Percentiles rank a stretch among this genome's conserved stretches.
Conservation (phyloP, 2,113 vertebrate species). For the Polypterus senegalus region DNA sequence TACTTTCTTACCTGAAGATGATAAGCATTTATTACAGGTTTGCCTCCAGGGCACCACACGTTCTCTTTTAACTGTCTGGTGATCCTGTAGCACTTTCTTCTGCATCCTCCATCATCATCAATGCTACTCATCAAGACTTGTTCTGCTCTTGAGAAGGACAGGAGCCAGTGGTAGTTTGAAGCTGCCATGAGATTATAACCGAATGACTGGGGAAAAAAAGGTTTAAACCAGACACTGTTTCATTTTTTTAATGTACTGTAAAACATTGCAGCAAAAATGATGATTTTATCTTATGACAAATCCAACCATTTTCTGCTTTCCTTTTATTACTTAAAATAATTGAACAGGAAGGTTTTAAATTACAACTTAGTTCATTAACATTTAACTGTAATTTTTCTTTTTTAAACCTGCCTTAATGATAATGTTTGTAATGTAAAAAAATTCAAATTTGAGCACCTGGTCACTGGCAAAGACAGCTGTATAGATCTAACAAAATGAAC, state of each 20-base stretch:
- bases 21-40: slow-evolving; percentile 57
- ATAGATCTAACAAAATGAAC: neutral
- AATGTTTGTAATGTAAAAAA: neutral
- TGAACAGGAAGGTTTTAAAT: too few relatives aligned
- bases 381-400: too few relatives aligned
- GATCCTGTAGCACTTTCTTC: slow-evolving; percentile 51
- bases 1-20: slow-evolving; percentile 57
- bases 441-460: neutral
- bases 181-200: slow-evolving; percentile 62
- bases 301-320: neutral
- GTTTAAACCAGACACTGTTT: neutral
- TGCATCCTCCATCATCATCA: slow-evolving; percentile 69
- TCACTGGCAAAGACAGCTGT: neutral
- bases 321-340: neutral
- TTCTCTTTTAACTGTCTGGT: slow-evolving; percentile 68
- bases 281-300: neutral
- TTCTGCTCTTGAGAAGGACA: slow-evolving; percentile 62
- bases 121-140: slow-evolving; percentile 52
- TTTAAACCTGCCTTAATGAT: too few relatives aligned
- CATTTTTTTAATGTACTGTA: neutral
- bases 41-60: slow-evolving; percentile 58
- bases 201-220: slow-evolving; percentile 43
- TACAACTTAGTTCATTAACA: too few relatives aligned
- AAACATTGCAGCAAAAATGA: neutral
- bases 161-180: slow-evolving; percentile 68